Evolutionary conservation across 2,113 vertebrate genomes (phyloP), one percentile per base, ranked within the genome.

Genomic region (Dascyllus trimaculatus): DNA sequence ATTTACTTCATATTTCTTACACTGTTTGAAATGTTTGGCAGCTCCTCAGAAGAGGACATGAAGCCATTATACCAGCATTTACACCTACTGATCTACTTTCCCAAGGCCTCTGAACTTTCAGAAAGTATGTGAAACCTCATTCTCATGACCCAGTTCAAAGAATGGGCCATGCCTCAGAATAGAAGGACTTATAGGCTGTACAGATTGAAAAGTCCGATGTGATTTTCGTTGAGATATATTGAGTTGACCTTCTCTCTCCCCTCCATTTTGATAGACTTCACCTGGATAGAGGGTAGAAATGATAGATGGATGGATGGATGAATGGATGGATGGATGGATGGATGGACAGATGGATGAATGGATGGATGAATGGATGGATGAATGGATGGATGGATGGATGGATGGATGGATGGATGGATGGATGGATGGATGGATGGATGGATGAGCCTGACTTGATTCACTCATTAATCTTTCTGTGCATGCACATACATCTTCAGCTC

Each of bases 151-250:
- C 32, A 85, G 46, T 69, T 80, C 19, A 80, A 77, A 57, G 60
- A 71, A 49, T 26, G 22, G 22, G 15, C 21, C 38, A 26, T 18
- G 61, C 56, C 74, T 60, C 22, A 43, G 21, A 65, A 78, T 24
- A 51, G 66, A 76, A 46, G 22, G 52, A 35, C 45, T 60, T 8
- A 0, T 11, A 45, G 58, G 18, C 75, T 78, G 78, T 51, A 46
- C 54, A 35, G 58, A 82, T 43, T 71, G 49, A 80, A 85, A 76
- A 79, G 25, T 56, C 59, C 75, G 63, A 29, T 59, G 43, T 59
- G 32, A 29, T 60, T 60, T 58, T 25, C 15, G 54, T 52, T 1
- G 35, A 65, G 72, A 62, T 52, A 73, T 80, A 58, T 63, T 53
- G 53, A 64, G 45, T 24, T 51, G 38, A 79, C 78, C 67, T 77